Evolutionary conservation across 2,888 invertebrate genomes (phyloP).

Genomic region (Lepidonotus clava): DNA sequence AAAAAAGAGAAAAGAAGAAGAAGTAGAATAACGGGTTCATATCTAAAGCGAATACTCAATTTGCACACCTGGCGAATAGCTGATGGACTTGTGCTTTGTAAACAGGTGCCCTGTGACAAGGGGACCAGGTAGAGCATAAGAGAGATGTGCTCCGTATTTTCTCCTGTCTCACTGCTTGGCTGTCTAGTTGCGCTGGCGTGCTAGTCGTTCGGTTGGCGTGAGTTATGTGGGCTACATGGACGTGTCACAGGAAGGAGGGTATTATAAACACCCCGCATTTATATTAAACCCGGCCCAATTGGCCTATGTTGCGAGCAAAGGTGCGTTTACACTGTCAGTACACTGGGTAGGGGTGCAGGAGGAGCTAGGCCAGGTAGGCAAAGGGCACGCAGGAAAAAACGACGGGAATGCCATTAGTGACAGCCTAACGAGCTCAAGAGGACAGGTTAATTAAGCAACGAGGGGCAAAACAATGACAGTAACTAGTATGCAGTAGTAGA

Average conservation of each 20-base stretch:
- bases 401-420: conserved; percentile 34
- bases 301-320: background rate
- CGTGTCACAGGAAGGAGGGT: background rate
- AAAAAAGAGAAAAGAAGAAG: no score
- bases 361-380: background rate
- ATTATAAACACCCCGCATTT: conserved; percentile 14
- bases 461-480: conserved; percentile 35
- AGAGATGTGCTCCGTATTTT: no score
- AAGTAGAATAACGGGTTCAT: no score
- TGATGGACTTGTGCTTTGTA: no score
- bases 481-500: no score
- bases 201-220: background rate
- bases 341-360: background rate
- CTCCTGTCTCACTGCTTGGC: no score
- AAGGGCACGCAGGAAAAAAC: background rate
- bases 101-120: no score
- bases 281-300: background rate
- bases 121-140: no score
- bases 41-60: no score
- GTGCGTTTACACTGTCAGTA: background rate
- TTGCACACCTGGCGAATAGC: no score
- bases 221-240: background rate
- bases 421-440: conserved; percentile 5
- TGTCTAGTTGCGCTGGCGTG: no score
- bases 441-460: conserved; percentile 37